phyloP scores from a whole-genome alignment of 2,888 invertebrate species.

The Coremacera marginata region DNA sequence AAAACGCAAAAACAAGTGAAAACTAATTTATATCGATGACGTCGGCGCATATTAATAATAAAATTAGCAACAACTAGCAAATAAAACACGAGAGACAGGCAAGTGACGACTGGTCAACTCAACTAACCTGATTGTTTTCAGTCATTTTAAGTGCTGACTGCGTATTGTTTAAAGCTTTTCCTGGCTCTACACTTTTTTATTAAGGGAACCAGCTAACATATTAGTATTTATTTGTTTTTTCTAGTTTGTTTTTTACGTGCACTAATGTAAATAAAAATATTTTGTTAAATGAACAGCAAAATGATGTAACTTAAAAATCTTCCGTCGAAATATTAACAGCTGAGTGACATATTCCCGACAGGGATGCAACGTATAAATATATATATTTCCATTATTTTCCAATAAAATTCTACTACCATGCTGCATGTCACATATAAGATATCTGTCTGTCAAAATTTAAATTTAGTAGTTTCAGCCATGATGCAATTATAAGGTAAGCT shows the following conservation, averaged over 20 bases:
- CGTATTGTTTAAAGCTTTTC: constrained; percentile 46
- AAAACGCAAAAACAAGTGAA: not conserved
- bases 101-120: constrained; percentile 17
- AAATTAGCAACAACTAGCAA: not conserved
- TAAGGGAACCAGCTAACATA: constrained; percentile 42
- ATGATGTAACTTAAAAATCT: constrained; percentile 56
- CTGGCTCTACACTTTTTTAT: constrained; percentile 38
- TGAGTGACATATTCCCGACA: constrained; percentile 28
- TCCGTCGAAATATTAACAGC: constrained; percentile 40
- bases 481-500: too few relatives aligned
- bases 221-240: constrained; percentile 2
- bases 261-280: constrained; percentile 32
- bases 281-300: constrained; percentile 41
- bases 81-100: not conserved
- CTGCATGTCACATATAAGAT: too few relatives aligned
- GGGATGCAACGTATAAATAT: not conserved
- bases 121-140: constrained; percentile 57
- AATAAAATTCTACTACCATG: not conserved
- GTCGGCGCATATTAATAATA: not conserved
- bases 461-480: too few relatives aligned
- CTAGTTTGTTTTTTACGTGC: too few relatives aligned
- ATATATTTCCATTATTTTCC: not conserved
- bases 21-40: not conserved
- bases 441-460: too few relatives aligned
- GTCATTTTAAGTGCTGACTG: constrained; percentile 49